These are phyloP conservation scores for Eupristina koningsbergeri DNA, from an alignment of 1,140 invertebrate genomes.

Conservation along the genomic window DNA sequence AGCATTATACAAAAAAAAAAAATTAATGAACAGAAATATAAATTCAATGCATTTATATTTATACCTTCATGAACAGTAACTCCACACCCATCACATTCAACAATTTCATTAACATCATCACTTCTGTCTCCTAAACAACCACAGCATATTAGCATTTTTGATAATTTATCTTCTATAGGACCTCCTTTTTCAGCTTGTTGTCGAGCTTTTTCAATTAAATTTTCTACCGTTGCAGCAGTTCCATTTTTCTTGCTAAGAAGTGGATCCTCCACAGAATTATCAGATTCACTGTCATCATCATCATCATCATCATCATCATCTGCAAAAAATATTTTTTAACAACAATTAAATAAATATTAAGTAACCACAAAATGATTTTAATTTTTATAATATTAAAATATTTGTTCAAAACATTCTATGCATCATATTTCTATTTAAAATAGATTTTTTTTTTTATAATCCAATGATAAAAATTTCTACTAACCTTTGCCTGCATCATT, in stretches of 20 bases:
- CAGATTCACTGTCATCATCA: conserved; percentile 72
- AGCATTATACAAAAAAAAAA: too few relatives aligned
- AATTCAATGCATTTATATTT: neutral
- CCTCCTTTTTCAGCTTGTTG: conserved; percentile 66
- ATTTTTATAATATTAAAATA: neutral
- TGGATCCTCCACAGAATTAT: conserved; percentile 72
- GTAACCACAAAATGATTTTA: too few relatives aligned
- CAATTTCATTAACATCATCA: conserved; percentile 95
- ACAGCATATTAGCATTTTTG: conserved; percentile 85
- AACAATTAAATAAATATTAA: neutral
- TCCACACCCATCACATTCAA: conserved; percentile 96
- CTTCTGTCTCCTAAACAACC: conserved; percentile 94
- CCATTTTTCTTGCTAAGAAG: conserved; percentile 74
- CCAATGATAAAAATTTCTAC: conserved; percentile 4
- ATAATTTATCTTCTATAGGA: conserved; percentile 70
- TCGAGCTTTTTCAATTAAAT: conserved; percentile 75
- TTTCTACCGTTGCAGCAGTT: conserved; percentile 70
- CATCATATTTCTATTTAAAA: too few relatives aligned
- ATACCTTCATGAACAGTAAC: conserved; percentile 95
- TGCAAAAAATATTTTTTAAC: neutral
- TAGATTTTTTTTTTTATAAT: neutral
- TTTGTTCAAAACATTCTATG: too few relatives aligned
- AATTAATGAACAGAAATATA: too few relatives aligned
- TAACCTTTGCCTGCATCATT: conserved; percentile 69
- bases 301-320: conserved; percentile 56